phyloP scores from a whole-genome alignment of 2,113 vertebrate species.

The Dasyprocta punctata region DNA sequence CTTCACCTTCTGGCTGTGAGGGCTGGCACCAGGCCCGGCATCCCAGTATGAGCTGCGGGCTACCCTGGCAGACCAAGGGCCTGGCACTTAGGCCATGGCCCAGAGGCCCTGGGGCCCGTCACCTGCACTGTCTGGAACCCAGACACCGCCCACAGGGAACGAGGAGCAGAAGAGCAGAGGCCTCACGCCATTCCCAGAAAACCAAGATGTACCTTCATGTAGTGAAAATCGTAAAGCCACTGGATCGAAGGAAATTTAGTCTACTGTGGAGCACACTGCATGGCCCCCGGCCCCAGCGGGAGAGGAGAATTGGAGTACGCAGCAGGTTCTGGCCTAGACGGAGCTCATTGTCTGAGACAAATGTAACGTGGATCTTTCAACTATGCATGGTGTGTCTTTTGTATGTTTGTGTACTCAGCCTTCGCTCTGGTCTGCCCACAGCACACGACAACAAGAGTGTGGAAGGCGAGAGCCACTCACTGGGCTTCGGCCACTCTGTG shows the following conservation, averaged over 20 bases:
- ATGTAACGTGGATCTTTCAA: background rate
- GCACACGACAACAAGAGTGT: no score
- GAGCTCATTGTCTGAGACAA: background rate
- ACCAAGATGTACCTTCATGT: background rate
- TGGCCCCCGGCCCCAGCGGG: background rate
- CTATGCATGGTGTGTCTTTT: background rate
- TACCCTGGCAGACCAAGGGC: no score
- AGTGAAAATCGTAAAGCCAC: background rate
- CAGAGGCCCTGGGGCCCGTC: no score
- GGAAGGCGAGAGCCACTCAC: background rate
- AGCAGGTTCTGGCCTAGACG: background rate
- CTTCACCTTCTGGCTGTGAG: background rate
- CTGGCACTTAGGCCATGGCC: background rate
- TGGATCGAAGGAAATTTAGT: background rate
- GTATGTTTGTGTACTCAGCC: background rate
- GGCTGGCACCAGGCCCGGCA: no score
- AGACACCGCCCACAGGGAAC: accelerated
- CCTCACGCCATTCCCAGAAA: background rate
- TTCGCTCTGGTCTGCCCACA: background rate
- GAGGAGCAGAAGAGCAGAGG: no score
- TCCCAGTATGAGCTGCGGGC: background rate
- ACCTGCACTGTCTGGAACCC: accelerated
- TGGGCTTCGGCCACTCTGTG: background rate
- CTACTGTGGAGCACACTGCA: background rate
- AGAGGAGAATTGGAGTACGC: background rate